Conservation (phyloP, 1,140 invertebrate species). For the Drosophila kurseongensis region DNA sequence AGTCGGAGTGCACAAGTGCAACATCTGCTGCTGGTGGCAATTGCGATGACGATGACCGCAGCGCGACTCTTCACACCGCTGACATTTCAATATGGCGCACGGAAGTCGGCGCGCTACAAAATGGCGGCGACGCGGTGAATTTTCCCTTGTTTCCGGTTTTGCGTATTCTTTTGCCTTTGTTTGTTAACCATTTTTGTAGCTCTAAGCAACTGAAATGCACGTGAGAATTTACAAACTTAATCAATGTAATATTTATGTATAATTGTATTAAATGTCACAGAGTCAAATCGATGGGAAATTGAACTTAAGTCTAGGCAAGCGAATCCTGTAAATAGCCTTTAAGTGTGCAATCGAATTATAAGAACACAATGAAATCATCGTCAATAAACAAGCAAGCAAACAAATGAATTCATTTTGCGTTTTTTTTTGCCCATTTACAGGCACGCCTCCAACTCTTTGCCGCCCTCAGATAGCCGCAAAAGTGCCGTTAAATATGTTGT, state of each 20-base stretch:
- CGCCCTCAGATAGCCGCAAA: conserved; percentile 52
- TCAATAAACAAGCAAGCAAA: conserved; percentile 63
- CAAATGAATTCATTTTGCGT: conserved; percentile 7
- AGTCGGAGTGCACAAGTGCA: conserved; percentile 42
- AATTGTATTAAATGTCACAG: conserved; percentile 48
- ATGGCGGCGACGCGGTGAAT: conserved; percentile 46
- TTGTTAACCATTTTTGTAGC: conserved; percentile 65
- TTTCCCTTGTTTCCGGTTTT: conserved; percentile 23
- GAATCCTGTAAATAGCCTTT: conserved; percentile 70
- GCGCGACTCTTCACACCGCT: conserved; percentile 62
- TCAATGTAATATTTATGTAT: conserved; percentile 43
- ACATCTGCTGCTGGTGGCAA: conserved; percentile 35
- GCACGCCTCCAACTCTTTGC: conserved; percentile 15
- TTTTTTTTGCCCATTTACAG: conserved; percentile 1
- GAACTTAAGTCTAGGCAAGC: conserved; percentile 38
- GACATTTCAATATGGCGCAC: conserved; percentile 75
- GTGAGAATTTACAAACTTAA: conserved; percentile 75
- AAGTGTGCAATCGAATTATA: conserved; percentile 68
- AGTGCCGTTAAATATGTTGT: conserved; percentile 63
- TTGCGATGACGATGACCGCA: conserved; percentile 58
- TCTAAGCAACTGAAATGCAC: conserved; percentile 83
- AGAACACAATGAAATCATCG: conserved; percentile 57
- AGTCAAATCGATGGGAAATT: conserved; percentile 2
- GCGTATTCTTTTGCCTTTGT: neutral
- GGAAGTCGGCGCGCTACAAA: conserved; percentile 74